phyloP scores from a whole-genome alignment of 2,888 invertebrate species.

The Tolmerus cingulatus region DNA sequence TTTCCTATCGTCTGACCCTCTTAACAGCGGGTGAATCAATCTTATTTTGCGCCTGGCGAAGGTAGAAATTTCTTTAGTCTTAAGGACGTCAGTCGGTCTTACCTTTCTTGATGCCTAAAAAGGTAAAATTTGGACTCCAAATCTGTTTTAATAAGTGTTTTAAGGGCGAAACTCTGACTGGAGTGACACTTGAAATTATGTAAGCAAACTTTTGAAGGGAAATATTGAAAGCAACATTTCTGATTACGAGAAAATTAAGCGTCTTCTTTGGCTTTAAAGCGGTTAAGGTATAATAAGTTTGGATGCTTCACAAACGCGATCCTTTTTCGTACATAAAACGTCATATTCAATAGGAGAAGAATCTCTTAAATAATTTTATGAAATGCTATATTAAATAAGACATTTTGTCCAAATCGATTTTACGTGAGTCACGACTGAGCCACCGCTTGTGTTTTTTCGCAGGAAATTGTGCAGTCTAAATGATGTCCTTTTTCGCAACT shows the following conservation, averaged over 20 bases:
- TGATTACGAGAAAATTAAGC: background rate
- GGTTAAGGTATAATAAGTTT: background rate
- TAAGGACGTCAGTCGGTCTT: background rate
- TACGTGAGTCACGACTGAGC: background rate
- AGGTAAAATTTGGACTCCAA: background rate
- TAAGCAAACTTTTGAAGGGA: background rate
- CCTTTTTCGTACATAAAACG: background rate
- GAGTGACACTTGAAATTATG: background rate
- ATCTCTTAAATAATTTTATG: background rate
- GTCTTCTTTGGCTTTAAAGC: background rate
- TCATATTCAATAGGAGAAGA: background rate
- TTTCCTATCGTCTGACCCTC: background rate
- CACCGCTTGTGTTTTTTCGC: background rate
- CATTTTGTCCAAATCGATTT: background rate
- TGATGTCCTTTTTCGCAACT: background rate
- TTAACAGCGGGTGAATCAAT: slow-evolving; percentile 16
- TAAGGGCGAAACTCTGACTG: background rate
- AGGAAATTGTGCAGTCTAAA: background rate
- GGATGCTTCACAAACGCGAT: background rate
- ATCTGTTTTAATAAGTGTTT: background rate
- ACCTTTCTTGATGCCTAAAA: background rate
- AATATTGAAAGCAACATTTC: background rate
- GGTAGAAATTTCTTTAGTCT: slow-evolving; percentile 8
- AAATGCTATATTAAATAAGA: background rate
- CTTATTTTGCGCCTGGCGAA: slow-evolving; percentile 12